Base-by-base conservation (phyloP, 2,888 invertebrate genomes). In the Pachydiplax longipennis region DNA sequence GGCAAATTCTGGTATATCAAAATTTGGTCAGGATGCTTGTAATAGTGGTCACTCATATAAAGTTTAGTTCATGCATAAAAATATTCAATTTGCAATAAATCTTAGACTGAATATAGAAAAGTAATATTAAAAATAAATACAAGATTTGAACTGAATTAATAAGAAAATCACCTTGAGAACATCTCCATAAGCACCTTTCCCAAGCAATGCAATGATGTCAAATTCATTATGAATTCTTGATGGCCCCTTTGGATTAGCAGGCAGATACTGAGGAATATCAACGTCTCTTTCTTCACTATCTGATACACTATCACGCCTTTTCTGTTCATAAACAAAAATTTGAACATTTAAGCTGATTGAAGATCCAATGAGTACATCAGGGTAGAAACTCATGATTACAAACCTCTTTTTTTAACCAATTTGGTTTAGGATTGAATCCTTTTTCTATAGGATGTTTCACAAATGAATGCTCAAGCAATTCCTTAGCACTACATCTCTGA, bases 151-250 rank as follows among this genome's bases (percentile, higher is more conserved):
- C 3, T 18, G 53, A 18, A 18, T 53, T 3, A 18, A 53, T 53
- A 83, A 90, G 82, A 90, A 90, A 92, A 92, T 93, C 93, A 97
- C 98, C 95, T 99, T 99, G 12, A 99, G 94, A 0, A 99, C 99
- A 94, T 98, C 97, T 0, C 99, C 99, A 94, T 98, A 99, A 0
- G 98, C 99, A 3, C 99, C 99, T 94, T 97, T 97, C 0, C 99
- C 99, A 0, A 99, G 94, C 95, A 96, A 97, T 92, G 96, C 96
- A 0, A 99, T 94, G 73, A 97, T 95, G 93, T 97, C 96, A 93
- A 98, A 98, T 94, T 98, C 98, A 3, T 95, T 97, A 92, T 96
- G 95, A 6, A 98, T 95, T 3, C 99, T 95, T 0, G 98, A 97
- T 91, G 96, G 96, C 0, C 96, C 95, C 90, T 93, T 93, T n/a